Conservation (phyloP, 2,797 vertebrate genomes). For the Tympanoctomys barrerae region DNA sequence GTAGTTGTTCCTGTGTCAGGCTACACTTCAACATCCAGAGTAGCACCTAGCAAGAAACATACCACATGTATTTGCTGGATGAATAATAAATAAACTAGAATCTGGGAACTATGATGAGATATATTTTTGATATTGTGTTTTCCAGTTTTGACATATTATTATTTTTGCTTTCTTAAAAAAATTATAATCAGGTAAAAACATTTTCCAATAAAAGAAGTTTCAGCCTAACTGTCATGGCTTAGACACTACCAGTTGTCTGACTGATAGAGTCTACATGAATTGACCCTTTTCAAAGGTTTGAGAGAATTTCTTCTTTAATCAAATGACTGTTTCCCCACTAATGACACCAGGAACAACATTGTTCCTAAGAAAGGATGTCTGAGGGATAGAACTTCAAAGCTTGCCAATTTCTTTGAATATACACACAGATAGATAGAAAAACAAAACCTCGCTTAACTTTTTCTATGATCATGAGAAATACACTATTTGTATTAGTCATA, state of each 20-base stretch:
- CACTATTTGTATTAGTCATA: neutral
- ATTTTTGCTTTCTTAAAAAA: neutral
- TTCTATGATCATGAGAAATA: neutral
- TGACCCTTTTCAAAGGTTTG: neutral
- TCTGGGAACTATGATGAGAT: neutral
- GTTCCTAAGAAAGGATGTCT: neutral
- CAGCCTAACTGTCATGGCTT: neutral
- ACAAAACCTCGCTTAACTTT: neutral
- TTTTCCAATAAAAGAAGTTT: neutral
- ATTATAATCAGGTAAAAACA: neutral
- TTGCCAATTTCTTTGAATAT: neutral
- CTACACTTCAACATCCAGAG: neutral
- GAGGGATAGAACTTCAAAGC: neutral
- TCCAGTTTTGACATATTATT: neutral
- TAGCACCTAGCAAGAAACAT: neutral
- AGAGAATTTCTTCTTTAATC: neutral
- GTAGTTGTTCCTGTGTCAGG: neutral
- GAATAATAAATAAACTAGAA: conserved; percentile 9
- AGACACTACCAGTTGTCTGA: neutral
- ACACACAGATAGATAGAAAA: neutral
- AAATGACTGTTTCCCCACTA: no score
- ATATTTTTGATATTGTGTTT: neutral
- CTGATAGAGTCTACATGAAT: neutral
- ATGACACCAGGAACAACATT: neutral
- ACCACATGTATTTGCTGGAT: neutral